Base-by-base conservation (phyloP, 2,797 vertebrate genomes). In the Meda fulgida region DNA sequence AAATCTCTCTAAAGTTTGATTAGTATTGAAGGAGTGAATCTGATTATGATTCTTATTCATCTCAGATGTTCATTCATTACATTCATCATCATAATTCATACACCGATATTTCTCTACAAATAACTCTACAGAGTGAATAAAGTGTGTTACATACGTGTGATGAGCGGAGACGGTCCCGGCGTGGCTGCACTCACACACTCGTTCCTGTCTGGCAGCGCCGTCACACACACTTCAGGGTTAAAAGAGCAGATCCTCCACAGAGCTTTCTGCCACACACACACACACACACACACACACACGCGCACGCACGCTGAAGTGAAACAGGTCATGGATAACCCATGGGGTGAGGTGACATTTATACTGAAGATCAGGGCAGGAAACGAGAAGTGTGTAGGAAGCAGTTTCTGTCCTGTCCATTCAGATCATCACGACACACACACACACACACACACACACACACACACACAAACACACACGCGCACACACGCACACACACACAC, bases 241-340 rank as follows among this genome's bases (percentile, higher is more conserved):
- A 13, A 40, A 31, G 55, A 78, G 26, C 9, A 63, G 16, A 55
- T n/a, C 16, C 73, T 76, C 73, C 51, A 43, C 26, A 7, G 2
- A 31, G 40, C 58, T 65, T 65, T n/a, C 77, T 60, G 26, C 48
- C 58, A 48, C 40, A 79, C 60, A 78, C 75, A 77, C 55, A 78
- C 76, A 43, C 76, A 43, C 75, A 78, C 23, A 75, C 78, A 66
- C 40, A 66, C 60, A 79, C 16, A 4, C 21, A 4, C 9, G 1
- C 23, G 1, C 21, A 4, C 9, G 1, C 23, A 0, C 8, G 21
- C 1, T 23, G 40, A 67, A 16, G 31, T 51, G 5, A 16, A 29
- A 5, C 5, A 48, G 26, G 34, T 34, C 34, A 34, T 34, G 34
- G 34, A 34, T 34, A 34, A 34, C 34, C 34, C 21, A 29, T 9